A percentile compares a stretch with the other conserved stretches of the same genome.
phyloP scores from a whole-genome alignment of 1,140 invertebrate genomes.

The Drosophila hydei region DNA sequence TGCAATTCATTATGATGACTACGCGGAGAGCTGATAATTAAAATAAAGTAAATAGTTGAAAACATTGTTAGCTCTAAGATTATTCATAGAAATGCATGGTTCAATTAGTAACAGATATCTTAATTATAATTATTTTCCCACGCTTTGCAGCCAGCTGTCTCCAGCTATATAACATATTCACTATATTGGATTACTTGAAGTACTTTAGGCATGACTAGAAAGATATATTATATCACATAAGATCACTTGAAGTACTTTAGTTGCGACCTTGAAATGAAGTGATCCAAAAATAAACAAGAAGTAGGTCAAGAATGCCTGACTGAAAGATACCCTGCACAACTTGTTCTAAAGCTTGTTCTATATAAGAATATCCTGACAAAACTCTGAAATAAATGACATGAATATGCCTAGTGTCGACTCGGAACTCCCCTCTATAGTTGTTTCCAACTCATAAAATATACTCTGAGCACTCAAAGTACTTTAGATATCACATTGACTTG shows the following conservation, averaged over 20 bases:
- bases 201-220: constrained; percentile 22
- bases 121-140: constrained; percentile 61
- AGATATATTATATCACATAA: too few species aligned
- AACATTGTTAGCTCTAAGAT: constrained; percentile 27
- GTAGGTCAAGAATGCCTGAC: neutral
- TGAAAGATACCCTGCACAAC: neutral
- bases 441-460: neutral
- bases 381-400: too few species aligned
- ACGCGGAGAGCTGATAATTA: constrained; percentile 42
- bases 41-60: constrained; percentile 43
- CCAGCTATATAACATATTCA: constrained; percentile 1
- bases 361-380: too few species aligned
- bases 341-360: neutral
- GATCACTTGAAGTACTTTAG: too few species aligned
- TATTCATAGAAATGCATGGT: constrained; percentile 60
- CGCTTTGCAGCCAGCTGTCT: constrained; percentile 31
- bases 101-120: constrained; percentile 60
- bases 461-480: neutral
- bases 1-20: constrained; percentile 61
- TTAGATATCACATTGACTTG: neutral
- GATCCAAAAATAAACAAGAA: constrained; percentile 26
- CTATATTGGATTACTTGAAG: constrained; percentile 19
- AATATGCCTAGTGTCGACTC: neutral
- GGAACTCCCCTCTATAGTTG: too few species aligned
- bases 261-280: constrained; percentile 53